phyloP scores from a whole-genome alignment of 2,113 vertebrate genomes.

The Chaenocephalus aceratus region DNA sequence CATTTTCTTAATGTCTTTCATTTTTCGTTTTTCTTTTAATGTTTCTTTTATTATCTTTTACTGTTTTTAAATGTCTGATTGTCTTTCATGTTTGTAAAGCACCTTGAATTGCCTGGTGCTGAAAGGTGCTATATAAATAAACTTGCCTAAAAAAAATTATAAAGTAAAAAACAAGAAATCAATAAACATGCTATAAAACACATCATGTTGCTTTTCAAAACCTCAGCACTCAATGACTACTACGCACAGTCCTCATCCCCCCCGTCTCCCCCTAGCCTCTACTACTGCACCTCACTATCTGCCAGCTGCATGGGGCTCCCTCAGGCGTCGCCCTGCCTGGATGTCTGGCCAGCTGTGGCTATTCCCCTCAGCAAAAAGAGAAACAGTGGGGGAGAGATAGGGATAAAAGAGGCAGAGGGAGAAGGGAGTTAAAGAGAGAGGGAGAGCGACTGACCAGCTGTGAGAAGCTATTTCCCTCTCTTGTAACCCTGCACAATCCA shows the following conservation, averaged over 20 bases:
- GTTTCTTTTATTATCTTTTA: no score
- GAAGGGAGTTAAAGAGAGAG: neutral
- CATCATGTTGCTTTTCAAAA: conserved; percentile 21
- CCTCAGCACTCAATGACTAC: neutral
- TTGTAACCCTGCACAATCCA: conserved; percentile 26
- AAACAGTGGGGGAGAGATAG: conserved; percentile 27
- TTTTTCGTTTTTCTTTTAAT: no score
- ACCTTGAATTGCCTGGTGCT: no score
- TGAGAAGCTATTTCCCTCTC: conserved; percentile 38
- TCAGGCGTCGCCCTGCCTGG: conserved; percentile 64
- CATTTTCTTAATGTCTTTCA: no score
- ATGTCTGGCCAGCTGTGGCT: conserved; percentile 79
- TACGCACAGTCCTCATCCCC: conserved; percentile 7
- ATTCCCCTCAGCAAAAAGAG: conserved; percentile 46
- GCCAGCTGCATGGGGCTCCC: conserved; percentile 75
- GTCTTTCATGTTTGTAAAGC: no score
- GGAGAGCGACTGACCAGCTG: conserved; percentile 48
- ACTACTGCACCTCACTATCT: conserved; percentile 53
- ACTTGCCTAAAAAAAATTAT: neutral
- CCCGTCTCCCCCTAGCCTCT: conserved; percentile 20
- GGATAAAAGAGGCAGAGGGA: neutral
- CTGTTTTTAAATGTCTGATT: no score
- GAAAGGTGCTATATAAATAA: no score
- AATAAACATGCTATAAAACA: neutral
- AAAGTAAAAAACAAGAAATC: neutral